Evolutionary conservation across 1,140 invertebrate species (phyloP).

Genomic region (Heliothis subflexa): DNA sequence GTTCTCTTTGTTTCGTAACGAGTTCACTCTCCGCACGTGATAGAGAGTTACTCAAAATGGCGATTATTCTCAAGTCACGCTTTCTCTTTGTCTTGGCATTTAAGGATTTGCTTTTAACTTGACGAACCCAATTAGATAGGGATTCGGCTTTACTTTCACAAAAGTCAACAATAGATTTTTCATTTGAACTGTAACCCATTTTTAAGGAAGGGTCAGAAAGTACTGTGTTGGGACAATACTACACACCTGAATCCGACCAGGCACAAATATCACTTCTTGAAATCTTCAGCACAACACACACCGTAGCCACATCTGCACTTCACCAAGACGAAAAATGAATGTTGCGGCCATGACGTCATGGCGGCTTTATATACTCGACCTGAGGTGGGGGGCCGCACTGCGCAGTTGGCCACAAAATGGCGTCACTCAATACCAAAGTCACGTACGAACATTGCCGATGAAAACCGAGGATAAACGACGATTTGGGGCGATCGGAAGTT

Average conservation of each 20-base stretch:
- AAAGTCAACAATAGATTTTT: constrained; percentile 82
- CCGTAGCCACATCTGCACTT: constrained; percentile 65
- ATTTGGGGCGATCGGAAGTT: background rate
- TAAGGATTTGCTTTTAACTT: constrained; percentile 83
- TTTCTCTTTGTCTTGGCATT: constrained; percentile 82
- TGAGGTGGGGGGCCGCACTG: constrained; percentile 58
- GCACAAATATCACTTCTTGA: constrained; percentile 71
- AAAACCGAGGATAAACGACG: constrained; percentile 2
- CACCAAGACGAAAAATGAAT: constrained; percentile 65
- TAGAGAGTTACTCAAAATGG: constrained; percentile 80
- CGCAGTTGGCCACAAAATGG: constrained; percentile 80
- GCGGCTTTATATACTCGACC: constrained; percentile 70
- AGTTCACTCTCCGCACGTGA: constrained; percentile 77
- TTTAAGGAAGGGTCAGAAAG: constrained; percentile 65
- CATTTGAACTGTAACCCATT: constrained; percentile 80
- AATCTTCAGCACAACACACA: constrained; percentile 64
- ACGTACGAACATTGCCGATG: constrained; percentile 3
- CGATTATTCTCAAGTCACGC: constrained; percentile 81
- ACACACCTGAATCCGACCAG: constrained; percentile 84
- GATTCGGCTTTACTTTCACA: constrained; percentile 84
- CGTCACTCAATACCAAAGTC: constrained; percentile 51
- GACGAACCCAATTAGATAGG: constrained; percentile 81
- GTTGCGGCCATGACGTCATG: constrained; percentile 72
- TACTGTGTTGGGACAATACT: constrained; percentile 75
- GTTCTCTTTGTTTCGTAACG: constrained; percentile 83